These are phyloP conservation scores for Doryteuthis pealeii DNA, from an alignment of 1,140 invertebrate genomes.

Conservation along the genomic window DNA sequence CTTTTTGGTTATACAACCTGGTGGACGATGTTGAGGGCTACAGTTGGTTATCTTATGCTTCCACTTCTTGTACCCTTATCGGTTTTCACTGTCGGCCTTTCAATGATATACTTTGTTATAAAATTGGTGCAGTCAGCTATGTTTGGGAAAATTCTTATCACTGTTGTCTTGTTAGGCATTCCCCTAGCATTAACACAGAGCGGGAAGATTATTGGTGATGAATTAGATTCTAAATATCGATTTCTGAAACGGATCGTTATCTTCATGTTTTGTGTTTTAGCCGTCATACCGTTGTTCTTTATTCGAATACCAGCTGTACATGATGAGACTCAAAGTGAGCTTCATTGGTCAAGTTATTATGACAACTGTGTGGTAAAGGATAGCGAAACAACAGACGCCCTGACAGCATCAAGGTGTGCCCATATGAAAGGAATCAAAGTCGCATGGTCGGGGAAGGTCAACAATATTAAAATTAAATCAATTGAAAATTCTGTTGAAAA, in stretches of 20 bases:
- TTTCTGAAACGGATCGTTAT: conserved; percentile 44
- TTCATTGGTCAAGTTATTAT: conserved; percentile 38
- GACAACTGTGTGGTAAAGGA: conserved; percentile 29
- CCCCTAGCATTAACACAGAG: conserved; percentile 46
- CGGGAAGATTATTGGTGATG: conserved; percentile 41
- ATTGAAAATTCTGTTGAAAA: conserved; percentile 43
- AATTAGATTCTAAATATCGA: conserved; percentile 35
- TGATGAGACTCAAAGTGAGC: conserved; percentile 18
- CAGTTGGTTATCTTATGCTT: conserved; percentile 63
- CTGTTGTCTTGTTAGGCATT: conserved; percentile 36
- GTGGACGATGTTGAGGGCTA: conserved; percentile 75
- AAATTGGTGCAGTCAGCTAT: conserved; percentile 39
- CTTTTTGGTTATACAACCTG: conserved; percentile 67
- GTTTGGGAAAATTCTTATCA: conserved; percentile 48
- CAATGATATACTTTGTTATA: conserved; percentile 27
- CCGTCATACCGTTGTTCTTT: conserved; percentile 45
- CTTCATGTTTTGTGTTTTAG: conserved; percentile 43
- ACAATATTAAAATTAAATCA: conserved; percentile 35
- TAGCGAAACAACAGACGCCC: conserved; percentile 20
- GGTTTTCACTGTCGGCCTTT: conserved; percentile 27
- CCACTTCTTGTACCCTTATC: conserved; percentile 46
- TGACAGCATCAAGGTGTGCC: conserved; percentile 29
- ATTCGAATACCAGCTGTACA: conserved; percentile 34
- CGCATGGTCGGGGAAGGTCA: conserved; percentile 39
- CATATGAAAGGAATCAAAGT: conserved; percentile 42